Evolutionary conservation across 2,888 invertebrate genomes (phyloP).

Genomic region (Acrobasis repandana): DNA sequence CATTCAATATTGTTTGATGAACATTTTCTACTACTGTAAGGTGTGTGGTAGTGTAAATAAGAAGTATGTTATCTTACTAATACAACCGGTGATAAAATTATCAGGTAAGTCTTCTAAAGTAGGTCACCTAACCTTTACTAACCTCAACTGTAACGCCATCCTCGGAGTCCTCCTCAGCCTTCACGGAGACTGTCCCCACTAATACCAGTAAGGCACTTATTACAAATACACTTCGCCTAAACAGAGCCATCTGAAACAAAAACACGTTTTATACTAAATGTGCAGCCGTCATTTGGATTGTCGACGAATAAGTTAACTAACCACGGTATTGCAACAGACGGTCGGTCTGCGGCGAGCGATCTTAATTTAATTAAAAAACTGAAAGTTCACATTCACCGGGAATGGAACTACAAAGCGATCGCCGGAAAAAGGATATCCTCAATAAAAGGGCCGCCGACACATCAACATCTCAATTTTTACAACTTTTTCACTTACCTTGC

Average conservation of each 20-base stretch:
- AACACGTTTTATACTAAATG: conserved; percentile 6
- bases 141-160: conserved; percentile 72
- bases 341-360: conserved; percentile 26
- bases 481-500: conserved; percentile 26
- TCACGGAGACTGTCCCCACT: conserved; percentile 43
- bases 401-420: conserved; percentile 33
- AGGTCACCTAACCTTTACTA: conserved; percentile 58
- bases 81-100: conserved; percentile 16
- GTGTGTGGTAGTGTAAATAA: neutral
- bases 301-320: conserved; percentile 20
- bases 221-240: conserved; percentile 52
- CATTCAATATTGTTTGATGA: too few species aligned
- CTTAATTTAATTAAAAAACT: conserved; percentile 56
- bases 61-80: neutral
- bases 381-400: conserved; percentile 31
- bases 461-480: conserved; percentile 30
- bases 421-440: conserved; percentile 75
- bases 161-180: conserved; percentile 54
- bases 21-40: too few species aligned
- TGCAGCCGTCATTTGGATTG: neutral
- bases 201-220: conserved; percentile 59
- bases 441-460: conserved; percentile 46
- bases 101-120: conserved; percentile 29
- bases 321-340: conserved; percentile 2
- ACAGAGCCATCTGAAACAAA: conserved; percentile 70